Base-by-base conservation (phyloP, 2,113 vertebrate genomes). In the Etheostoma spectabile region DNA sequence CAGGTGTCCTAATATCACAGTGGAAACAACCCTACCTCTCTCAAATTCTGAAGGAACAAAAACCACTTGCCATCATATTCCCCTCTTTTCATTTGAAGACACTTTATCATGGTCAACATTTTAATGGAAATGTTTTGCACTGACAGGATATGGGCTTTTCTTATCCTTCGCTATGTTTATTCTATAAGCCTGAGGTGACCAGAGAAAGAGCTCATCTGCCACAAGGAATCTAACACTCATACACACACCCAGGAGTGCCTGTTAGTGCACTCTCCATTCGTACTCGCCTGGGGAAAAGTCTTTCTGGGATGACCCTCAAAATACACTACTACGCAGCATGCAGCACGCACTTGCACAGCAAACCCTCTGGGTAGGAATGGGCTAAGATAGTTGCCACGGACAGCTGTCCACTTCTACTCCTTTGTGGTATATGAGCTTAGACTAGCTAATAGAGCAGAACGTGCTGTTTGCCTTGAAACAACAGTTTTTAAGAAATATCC, bases 271-370 rank as follows among this genome's bases (percentile, higher is more conserved):
- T 88, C 71, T 88, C 22, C 46, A 79, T 59, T 74, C 27, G 14
- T 75, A 82, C 80, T 89, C 2, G 82, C 90, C 82, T 4, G 10
- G 46, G 60, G 86, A 80, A 49, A 85, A 84, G 74, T 77, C 73
- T 91, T 82, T 85, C 81, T 68, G 78, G 53, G 73, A 86, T 89
- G 87, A 90, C 89, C 91, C 87, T 89, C 63, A 87, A 90, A 91
- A 90, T 87, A 89, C 76, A 82, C 79, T 49, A 82, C 83, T 64
- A 79, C 71, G 12, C 86, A 83, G 82, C 70, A 68, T 68, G 67
- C 59, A 60, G 72, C 69, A 85, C 6, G n/a, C 79, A 88, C 83
- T 86, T 62, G 67, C 78, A 77, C 76, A 84, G 56, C 8, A 30
- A 74, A 65, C 80, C 80, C 88, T 62, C 68, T 38, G 88, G 85